Conservation (phyloP, 2,797 vertebrate genomes). For the Gymnoscopelus braueri region DNA sequence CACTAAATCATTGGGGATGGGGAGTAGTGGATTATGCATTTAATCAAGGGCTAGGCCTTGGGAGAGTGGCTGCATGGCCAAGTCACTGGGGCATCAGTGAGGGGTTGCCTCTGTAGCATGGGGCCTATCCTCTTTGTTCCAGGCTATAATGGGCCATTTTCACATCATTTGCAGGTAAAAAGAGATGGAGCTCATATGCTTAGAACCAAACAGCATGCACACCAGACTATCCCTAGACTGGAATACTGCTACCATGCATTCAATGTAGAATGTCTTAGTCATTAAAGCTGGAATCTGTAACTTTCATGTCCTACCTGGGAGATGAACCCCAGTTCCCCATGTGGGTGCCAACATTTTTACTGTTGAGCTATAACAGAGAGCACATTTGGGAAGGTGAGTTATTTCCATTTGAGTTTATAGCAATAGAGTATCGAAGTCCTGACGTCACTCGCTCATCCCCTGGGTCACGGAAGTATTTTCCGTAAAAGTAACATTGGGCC, state of each 20-base stretch:
- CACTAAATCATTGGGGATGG: slow-evolving; percentile 85
- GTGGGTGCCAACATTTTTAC: no score
- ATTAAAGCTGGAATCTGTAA: slow-evolving; percentile 8
- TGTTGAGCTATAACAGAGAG: no score
- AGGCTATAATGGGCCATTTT: slow-evolving; percentile 77
- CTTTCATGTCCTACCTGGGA: no score
- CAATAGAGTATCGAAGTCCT: no score
- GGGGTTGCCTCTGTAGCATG: slow-evolving; percentile 69
- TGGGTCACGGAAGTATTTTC: no score
- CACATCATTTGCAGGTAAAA: slow-evolving; percentile 69
- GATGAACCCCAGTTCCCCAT: no score
- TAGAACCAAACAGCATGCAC: neutral
- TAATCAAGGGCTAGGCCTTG: slow-evolving; percentile 89
- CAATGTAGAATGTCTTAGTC: slow-evolving; percentile 30
- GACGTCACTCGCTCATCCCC: no score
- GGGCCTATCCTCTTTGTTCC: slow-evolving; percentile 77
- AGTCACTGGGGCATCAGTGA: slow-evolving; percentile 79
- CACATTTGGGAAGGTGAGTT: no score
- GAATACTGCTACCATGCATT: slow-evolving; percentile 34
- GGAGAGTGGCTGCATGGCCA: slow-evolving; percentile 79
- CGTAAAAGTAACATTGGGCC: no score
- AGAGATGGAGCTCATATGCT: slow-evolving; percentile 35
- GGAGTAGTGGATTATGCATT: slow-evolving; percentile 89
- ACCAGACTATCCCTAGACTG: slow-evolving; percentile 7
- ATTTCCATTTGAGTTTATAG: no score